These are phyloP conservation scores for Laothoe populi DNA, from an alignment of 2,888 invertebrate genomes.

Conservation along the genomic window DNA sequence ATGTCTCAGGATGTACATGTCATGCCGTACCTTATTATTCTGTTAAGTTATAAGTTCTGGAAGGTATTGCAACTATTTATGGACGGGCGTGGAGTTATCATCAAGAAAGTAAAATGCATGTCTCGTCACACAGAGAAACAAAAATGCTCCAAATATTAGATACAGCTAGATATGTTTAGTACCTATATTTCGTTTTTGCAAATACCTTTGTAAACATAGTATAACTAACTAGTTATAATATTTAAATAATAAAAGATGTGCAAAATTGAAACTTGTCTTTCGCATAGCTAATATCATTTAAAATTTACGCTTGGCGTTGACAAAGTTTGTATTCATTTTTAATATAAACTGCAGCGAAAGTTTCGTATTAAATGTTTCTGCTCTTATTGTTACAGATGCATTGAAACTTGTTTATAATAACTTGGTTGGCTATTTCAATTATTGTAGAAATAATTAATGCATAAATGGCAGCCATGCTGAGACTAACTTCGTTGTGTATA, in stretches of 20 bases:
- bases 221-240: not conserved
- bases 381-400: slow-evolving; percentile 1
- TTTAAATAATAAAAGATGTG: slow-evolving; percentile 1
- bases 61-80: too few relatives aligned
- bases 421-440: not conserved
- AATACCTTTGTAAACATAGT: too few relatives aligned
- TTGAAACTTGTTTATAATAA: not conserved
- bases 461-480: not conserved
- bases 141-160: too few relatives aligned
- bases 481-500: not conserved
- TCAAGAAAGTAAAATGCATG: too few relatives aligned
- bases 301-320: not conserved
- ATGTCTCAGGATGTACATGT: too few relatives aligned
- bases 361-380: not conserved
- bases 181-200: too few relatives aligned
- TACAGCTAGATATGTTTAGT: too few relatives aligned
- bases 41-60: too few relatives aligned
- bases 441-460: not conserved
- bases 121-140: too few relatives aligned
- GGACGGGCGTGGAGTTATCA: too few relatives aligned
- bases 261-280: not conserved
- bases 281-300: slow-evolving; percentile 1
- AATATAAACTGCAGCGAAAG: not conserved
- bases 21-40: too few relatives aligned
- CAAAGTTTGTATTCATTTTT: slow-evolving; percentile 7